Percentiles rank a stretch among this genome's conserved stretches.
Evolutionary conservation across 2,888 invertebrate species (phyloP).

Genomic region (Parascotia fuliginaria): DNA sequence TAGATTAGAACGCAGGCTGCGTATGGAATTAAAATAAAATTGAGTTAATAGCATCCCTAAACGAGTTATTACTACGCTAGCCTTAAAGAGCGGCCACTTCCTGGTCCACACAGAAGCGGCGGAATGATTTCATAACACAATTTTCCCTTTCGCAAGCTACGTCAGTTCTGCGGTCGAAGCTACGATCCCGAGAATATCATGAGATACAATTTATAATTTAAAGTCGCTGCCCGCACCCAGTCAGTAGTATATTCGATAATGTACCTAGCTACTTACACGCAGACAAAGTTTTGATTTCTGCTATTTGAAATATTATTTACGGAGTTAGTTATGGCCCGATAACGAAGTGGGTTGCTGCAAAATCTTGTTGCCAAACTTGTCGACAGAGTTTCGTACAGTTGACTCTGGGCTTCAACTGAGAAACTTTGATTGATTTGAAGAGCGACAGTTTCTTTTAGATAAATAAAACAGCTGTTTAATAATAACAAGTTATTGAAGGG

Average conservation of each 20-base stretch:
- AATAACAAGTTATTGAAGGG: too few relatives aligned
- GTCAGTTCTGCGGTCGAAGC: constrained; percentile 47
- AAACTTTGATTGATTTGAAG: constrained; percentile 28
- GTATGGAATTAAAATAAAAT: constrained; percentile 60
- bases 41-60: constrained; percentile 60
- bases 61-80: constrained; percentile 64
- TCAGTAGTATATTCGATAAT: neutral
- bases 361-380: constrained; percentile 43
- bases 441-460: constrained; percentile 28
- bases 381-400: constrained; percentile 11
- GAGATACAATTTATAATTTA: constrained; percentile 56
- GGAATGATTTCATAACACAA: constrained; percentile 76
- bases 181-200: constrained; percentile 50
- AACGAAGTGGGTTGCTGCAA: constrained; percentile 36
- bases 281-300: constrained; percentile 45
- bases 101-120: constrained; percentile 67
- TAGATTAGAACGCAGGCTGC: constrained; percentile 30
- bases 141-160: constrained; percentile 73
- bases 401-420: constrained; percentile 18
- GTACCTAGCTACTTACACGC: constrained; percentile 5
- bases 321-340: constrained; percentile 35
- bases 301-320: constrained; percentile 35
- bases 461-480: neutral
- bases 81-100: constrained; percentile 64
- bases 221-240: constrained; percentile 21